Evolutionary conservation across 2,888 invertebrate species (phyloP).

Genomic region (Lottia gigantea): DNA sequence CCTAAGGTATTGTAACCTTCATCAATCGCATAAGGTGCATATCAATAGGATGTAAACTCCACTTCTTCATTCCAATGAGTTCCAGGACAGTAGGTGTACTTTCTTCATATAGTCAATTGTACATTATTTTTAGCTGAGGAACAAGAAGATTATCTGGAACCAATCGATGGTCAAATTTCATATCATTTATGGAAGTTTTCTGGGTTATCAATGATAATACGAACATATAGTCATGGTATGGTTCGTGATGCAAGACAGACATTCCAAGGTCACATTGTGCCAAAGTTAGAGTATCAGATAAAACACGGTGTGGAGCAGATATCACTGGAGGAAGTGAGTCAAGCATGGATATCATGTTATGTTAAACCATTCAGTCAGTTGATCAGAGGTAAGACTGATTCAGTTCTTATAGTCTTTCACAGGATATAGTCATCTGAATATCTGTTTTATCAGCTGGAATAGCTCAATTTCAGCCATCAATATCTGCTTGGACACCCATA

Average conservation of each 20-base stretch:
- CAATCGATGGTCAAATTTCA: constrained; percentile 38
- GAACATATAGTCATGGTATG: constrained; percentile 51
- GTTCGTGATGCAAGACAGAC: constrained; percentile 35
- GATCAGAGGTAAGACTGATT: constrained; percentile 47
- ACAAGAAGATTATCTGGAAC: not conserved
- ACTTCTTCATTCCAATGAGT: no score
- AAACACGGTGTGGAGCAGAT: constrained; percentile 52
- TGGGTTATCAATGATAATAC: constrained; percentile 42
- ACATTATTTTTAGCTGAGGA: no score
- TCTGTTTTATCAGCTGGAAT: no score
- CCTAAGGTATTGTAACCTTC: no score
- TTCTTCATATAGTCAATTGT: no score
- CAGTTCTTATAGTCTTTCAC: no score
- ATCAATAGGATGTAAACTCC: no score
- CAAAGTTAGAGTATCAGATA: constrained; percentile 60
- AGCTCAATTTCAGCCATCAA: no score
- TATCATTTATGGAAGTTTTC: constrained; percentile 57
- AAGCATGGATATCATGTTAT: constrained; percentile 52
- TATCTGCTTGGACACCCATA: no score
- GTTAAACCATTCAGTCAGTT: constrained; percentile 51
- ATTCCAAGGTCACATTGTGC: constrained; percentile 41
- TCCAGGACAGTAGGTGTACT: no score
- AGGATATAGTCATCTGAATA: no score
- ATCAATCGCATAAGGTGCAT: no score
- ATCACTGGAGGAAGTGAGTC: constrained; percentile 45